Evolutionary conservation across 2,888 invertebrate genomes (phyloP).

Genomic region (Ptilodon capucinus): DNA sequence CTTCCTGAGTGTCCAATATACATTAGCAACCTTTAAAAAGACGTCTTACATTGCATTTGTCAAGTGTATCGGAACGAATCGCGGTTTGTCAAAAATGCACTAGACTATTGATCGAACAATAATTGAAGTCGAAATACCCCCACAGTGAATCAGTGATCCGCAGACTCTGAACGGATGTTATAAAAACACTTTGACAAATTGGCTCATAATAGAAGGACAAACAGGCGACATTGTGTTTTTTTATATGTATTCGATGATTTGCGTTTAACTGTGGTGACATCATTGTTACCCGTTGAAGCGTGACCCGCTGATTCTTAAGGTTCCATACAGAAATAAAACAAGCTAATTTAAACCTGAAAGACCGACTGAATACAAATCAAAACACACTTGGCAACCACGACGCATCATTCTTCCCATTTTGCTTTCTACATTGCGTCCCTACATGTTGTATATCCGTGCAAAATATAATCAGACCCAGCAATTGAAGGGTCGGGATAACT

Average conservation of each 20-base stretch:
- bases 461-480: background rate
- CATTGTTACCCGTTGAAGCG: constrained; percentile 48
- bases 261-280: constrained; percentile 48
- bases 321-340: constrained; percentile 28
- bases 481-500: constrained; percentile 4
- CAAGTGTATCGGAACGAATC: too few relatives aligned
- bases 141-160: constrained; percentile 11
- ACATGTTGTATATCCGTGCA: background rate
- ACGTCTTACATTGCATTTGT: too few relatives aligned
- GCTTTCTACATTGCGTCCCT: background rate
- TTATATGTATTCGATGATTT: constrained; percentile 41
- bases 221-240: constrained; percentile 34
- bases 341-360: constrained; percentile 5
- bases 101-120: background rate
- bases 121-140: background rate
- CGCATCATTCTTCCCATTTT: background rate
- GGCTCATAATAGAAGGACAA: constrained; percentile 44
- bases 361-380: background rate
- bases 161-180: constrained; percentile 16
- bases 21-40: too few relatives aligned
- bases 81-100: background rate
- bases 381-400: background rate
- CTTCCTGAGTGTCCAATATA: too few relatives aligned
- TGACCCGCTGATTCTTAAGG: constrained; percentile 38
- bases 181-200: constrained; percentile 30